Base-by-base conservation (phyloP, 1,140 invertebrate species). In the Phortica variegata region DNA sequence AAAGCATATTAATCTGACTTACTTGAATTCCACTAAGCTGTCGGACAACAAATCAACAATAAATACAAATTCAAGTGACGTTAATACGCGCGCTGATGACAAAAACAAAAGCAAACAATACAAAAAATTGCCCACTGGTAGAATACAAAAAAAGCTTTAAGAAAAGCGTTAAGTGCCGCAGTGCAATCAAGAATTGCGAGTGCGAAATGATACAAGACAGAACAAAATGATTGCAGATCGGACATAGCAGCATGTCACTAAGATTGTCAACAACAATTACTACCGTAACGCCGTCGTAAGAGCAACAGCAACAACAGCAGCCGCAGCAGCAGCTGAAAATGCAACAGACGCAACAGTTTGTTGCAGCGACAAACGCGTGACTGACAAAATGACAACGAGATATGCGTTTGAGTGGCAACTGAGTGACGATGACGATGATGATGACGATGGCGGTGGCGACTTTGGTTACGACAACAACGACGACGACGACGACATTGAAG, bases 211-310 rank as follows among this genome's bases (percentile, higher is more conserved):
- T 26, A 26, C 23, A 26, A 26, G 23, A n/a, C 23, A 26, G 23
- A 26, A 26, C 23, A 45, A 45, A 45, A 45, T 45, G 43, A 45
- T 45, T 45, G 43, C 44, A 38, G 37, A 39, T 38, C 44, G 37
- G 21, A 29, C 37, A 39, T 47, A 39, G 44, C 44, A 39, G 39
- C 44, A 49, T 41, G 43, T 47, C 57, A 36, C 49, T 52, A 43
- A 59, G 41, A 52, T 55, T 71, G 66, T 70, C 60, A 70, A 61
- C 54, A 59, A 48, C 66, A 71, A 71, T 71, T 71, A 71, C 66
- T 45, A 36, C 33, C 33, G 33, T 37, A 45, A 45, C 43, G 34
- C 34, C 32, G 32, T 26, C 31, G 6, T 5, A 6, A 26, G 23
- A 26, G 10, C 23, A 26, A 26, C 23, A 26, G 23, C 23, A 10